Evolutionary conservation across 2,888 invertebrate species (phyloP), one percentile per base, ranked within the genome.

Genomic region (Sphinx pinastri): DNA sequence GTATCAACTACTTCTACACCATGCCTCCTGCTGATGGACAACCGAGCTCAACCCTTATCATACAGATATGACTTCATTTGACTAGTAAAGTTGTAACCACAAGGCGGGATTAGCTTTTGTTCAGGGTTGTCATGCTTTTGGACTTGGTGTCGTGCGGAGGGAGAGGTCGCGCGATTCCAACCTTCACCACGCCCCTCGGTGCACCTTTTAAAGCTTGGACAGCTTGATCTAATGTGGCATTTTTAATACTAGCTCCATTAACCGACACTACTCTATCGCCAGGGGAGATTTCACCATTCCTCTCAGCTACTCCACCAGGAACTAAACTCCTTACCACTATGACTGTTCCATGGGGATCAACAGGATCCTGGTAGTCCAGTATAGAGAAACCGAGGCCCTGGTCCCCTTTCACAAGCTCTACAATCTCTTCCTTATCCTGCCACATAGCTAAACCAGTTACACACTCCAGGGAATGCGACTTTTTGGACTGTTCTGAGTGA

Each of bases 381-480:
- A 99, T 99, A 78, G 99, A 99, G 95, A 99, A 99, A 74, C 99
- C 99, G 73, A 99, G 96, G 68, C 99, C 99, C 82, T 98, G 96
- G 85, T 99, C 99, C 77, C 98, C 98, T 94, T 99, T 99, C 71
- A 96, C 95, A 75, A 99, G 95, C 87, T 98, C 97, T 75, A 99
- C 97, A 81, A 97, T 96, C 79, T 99, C 98, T 73, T 99, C 97
- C 82, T 98, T 98, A 74, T 97, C 97, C 83, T 97, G 98, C 99
- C 99, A 99, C 96, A 99, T 97, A 57, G 99, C 99, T 81, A 99
- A 92, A 13, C 99, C 98, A 2, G 98, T 98, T 63, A 99, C 95
- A 77, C 98, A 98, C 94, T 99, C 99, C 76, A 99, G 92, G 4
- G 99, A 99, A 68, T 98, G 96, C n/a, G 99, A 98, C 81, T 96